Conservation (phyloP, 2,113 vertebrate species). For the Campylorhamphus procurvoides region DNA sequence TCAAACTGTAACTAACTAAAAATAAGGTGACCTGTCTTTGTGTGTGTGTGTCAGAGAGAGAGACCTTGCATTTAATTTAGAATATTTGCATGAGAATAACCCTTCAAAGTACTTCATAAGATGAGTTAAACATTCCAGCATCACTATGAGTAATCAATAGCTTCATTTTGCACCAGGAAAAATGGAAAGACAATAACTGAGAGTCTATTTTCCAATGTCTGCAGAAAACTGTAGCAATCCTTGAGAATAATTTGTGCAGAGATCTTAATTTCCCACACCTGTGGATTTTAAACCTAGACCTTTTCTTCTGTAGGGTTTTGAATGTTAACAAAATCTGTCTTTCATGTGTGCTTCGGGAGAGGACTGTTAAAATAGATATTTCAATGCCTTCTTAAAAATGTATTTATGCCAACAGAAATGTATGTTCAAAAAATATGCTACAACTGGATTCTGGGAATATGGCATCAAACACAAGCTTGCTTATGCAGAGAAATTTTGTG, state of each 20-base stretch:
- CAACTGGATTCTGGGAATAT: not conserved
- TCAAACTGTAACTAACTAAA: not conserved
- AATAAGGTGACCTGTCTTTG: not conserved
- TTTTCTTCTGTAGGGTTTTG: not conserved
- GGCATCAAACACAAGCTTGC: not conserved
- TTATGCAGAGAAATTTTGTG: not conserved
- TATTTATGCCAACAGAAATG: not conserved
- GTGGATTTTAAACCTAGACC: not conserved
- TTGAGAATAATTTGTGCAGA: not conserved
- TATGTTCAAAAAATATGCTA: not conserved
- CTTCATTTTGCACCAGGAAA: not conserved
- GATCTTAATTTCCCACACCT: not conserved
- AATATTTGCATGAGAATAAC: not conserved
- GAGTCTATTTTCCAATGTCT: not conserved
- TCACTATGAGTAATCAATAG: not conserved
- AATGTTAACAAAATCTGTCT: not conserved
- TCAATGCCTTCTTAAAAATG: not conserved
- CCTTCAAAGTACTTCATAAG: not conserved
- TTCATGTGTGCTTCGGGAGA: not conserved
- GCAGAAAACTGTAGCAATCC: not conserved
- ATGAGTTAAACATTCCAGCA: not conserved
- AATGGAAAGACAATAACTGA: not conserved
- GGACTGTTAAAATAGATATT: not conserved
- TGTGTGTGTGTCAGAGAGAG: accelerated
- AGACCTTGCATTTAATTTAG: not conserved